A percentile compares a stretch with the other conserved stretches of the same genome.
Evolutionary conservation across 2,888 invertebrate genomes (phyloP).

Genomic region (Philaethria dido): DNA sequence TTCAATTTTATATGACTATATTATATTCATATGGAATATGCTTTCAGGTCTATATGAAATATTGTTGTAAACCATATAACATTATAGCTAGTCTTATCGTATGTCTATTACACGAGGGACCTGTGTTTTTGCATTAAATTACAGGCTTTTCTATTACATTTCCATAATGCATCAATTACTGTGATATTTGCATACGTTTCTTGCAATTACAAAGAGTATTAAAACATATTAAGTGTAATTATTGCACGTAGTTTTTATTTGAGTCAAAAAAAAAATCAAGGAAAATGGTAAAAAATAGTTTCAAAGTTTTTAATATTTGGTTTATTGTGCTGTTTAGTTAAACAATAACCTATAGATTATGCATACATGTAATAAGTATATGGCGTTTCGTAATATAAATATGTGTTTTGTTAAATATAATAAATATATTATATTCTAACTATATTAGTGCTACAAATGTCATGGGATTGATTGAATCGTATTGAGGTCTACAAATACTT

Average conservation of each 20-base stretch:
- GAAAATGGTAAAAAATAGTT: slow-evolving; percentile 31
- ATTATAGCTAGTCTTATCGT: slow-evolving; percentile 28
- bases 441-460: slow-evolving; percentile 11
- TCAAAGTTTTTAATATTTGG: slow-evolving; percentile 61
- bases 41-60: too few species aligned
- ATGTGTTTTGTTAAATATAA: slow-evolving; percentile 18
- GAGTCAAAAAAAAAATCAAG: not conserved
- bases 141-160: slow-evolving; percentile 60
- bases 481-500: not conserved
- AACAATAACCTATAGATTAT: slow-evolving; percentile 57
- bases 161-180: slow-evolving; percentile 60
- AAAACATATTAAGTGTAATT: slow-evolving; percentile 50
- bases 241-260: slow-evolving; percentile 39
- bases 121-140: slow-evolving; percentile 57
- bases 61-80: slow-evolving; percentile 1
- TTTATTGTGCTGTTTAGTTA: slow-evolving; percentile 73
- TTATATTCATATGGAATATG: too few species aligned
- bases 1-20: too few species aligned
- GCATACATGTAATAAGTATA: slow-evolving; percentile 43
- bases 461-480: slow-evolving; percentile 9
- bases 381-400: slow-evolving; percentile 29
- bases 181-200: slow-evolving; percentile 54
- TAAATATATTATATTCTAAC: slow-evolving; percentile 8
- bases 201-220: slow-evolving; percentile 49
- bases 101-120: slow-evolving; percentile 31